Evolutionary conservation across 30 jellyfish, hydroid and myxozoan species (phyloP).

Genomic region (Pelagia noctiluca): DNA sequence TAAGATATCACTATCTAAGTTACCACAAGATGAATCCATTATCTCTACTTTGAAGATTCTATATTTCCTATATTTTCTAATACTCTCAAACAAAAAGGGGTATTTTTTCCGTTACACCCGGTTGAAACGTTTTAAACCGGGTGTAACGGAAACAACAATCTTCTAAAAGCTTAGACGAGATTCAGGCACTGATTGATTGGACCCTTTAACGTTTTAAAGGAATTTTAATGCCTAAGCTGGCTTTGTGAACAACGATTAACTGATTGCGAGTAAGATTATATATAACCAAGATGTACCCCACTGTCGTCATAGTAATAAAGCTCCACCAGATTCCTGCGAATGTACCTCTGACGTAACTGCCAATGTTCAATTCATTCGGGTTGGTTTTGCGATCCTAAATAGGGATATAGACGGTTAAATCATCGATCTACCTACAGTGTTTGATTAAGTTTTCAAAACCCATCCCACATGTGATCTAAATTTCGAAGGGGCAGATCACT

Average conservation of each 20-base stretch:
- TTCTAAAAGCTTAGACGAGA: background rate
- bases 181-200: background rate
- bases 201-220: background rate
- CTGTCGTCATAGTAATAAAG: conserved; percentile 89
- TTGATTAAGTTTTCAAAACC: no score
- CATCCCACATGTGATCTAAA: no score
- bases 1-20: background rate
- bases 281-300: conserved; percentile 65
- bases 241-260: background rate
- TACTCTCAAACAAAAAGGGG: no score
- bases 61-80: no score
- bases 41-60: background rate
- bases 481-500: no score
- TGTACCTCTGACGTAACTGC: conserved; percentile 69
- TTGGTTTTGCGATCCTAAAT: conserved; percentile 71
- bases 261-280: background rate
- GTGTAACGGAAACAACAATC: no score
- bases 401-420: no score
- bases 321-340: conserved; percentile 88
- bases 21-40: no score
- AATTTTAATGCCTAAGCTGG: no score
- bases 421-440: no score
- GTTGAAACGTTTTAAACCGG: no score
- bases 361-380: conserved; percentile 68
- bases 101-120: no score